A percentile compares a stretch with the other conserved stretches of the same genome.
phyloP scores from a whole-genome alignment of 1,140 invertebrate species.

The Euura saliciscinereae region DNA sequence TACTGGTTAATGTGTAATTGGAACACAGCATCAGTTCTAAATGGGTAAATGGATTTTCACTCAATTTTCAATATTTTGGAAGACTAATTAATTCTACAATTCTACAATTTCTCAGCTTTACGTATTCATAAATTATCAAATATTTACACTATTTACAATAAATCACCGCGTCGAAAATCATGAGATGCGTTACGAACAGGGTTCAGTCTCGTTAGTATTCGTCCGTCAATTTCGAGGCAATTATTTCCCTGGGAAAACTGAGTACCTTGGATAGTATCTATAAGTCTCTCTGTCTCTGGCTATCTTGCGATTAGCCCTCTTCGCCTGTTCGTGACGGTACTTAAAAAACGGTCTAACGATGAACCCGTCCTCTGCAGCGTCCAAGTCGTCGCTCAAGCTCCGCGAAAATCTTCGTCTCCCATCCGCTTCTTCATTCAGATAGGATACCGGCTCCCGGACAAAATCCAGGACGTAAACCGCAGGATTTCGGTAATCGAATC shows the following conservation, averaged over 20 bases:
- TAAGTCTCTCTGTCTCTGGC: background rate
- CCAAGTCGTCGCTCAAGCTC: background rate
- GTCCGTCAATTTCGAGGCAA: background rate
- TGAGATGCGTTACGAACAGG: background rate
- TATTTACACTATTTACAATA: background rate
- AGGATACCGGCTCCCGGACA: background rate
- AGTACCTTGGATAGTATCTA: constrained; percentile 20
- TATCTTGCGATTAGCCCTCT: background rate
- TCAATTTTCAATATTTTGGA: too few relatives aligned
- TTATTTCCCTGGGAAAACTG: constrained; percentile 37
- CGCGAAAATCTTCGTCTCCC: background rate
- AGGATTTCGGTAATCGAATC: background rate
- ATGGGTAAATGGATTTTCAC: too few relatives aligned
- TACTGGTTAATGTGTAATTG: too few relatives aligned
- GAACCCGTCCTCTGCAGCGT: constrained; percentile 9
- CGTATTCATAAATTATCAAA: background rate
- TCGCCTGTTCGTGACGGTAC: constrained; percentile 1
- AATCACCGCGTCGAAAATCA: background rate
- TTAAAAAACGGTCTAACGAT: background rate
- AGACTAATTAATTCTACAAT: too few relatives aligned
- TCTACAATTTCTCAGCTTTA: background rate
- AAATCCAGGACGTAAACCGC: background rate
- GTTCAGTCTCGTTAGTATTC: too few relatives aligned
- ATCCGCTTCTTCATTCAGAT: background rate
- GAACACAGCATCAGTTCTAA: too few relatives aligned